Evolutionary conservation across 2,888 invertebrate genomes (phyloP).

Genomic region (Drosophila setosimentum): DNA sequence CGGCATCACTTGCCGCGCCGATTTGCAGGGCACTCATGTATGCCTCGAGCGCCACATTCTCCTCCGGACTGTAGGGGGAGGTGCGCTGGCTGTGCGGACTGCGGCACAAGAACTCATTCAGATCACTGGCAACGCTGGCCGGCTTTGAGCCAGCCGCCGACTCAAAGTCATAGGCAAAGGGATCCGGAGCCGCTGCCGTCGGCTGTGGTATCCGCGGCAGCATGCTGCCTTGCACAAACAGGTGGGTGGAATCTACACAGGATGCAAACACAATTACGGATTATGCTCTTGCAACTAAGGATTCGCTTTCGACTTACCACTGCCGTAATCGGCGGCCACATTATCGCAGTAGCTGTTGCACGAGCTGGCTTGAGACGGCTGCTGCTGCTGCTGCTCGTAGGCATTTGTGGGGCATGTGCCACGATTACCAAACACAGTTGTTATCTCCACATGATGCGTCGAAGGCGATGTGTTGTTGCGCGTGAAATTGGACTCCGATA

Average conservation of each 20-base stretch:
- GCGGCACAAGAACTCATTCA: constrained; percentile 89
- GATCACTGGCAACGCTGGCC: constrained; percentile 87
- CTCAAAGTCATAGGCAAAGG: constrained; percentile 93
- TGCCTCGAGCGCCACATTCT: constrained; percentile 79
- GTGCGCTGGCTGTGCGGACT: constrained; percentile 79
- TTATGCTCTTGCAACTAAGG: neutral
- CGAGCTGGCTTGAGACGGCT: constrained; percentile 51
- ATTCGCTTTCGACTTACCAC: constrained; percentile 54
- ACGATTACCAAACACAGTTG: constrained; percentile 82
- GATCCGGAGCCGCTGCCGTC: constrained; percentile 92
- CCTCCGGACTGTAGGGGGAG: constrained; percentile 83
- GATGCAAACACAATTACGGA: neutral
- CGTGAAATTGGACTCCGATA: constrained; percentile 84
- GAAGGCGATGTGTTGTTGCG: constrained; percentile 82
- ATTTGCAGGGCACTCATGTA: constrained; percentile 83
- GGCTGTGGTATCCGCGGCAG: constrained; percentile 85
- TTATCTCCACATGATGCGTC: constrained; percentile 85
- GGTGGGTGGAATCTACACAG: constrained; percentile 86
- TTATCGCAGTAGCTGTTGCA: constrained; percentile 76
- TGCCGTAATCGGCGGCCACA: constrained; percentile 75
- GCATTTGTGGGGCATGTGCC: constrained; percentile 67
- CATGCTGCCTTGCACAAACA: constrained; percentile 93
- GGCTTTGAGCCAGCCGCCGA: constrained; percentile 88
- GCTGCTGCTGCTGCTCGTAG: constrained; percentile 71
- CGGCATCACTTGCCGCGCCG: constrained; percentile 69